Percentiles rank a stretch among this genome's conserved stretches.
phyloP scores from a whole-genome alignment of 2,797 vertebrate genomes.

The Scolopax rusticola region DNA sequence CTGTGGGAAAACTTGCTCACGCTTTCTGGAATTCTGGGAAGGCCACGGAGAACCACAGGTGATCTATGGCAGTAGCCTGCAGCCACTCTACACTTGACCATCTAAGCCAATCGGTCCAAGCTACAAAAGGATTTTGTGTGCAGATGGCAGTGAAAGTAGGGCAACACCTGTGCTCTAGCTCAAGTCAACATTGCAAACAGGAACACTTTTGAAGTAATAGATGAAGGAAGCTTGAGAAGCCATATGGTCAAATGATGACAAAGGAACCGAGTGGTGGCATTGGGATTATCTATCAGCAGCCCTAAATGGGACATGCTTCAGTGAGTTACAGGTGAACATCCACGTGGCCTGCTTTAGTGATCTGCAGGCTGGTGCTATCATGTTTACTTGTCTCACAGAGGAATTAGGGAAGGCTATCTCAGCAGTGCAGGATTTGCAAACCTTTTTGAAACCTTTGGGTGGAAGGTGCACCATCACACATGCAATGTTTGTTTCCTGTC shows the following conservation, averaged over 20 bases:
- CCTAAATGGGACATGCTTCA: rapidly evolving
- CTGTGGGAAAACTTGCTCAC: neutral
- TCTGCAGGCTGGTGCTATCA: neutral
- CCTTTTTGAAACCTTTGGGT: neutral
- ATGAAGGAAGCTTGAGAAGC: neutral
- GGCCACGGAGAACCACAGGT: neutral
- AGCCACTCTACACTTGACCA: neutral
- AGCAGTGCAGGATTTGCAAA: neutral
- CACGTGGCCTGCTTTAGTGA: neutral
- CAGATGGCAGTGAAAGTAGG: slow-evolving; percentile 51
- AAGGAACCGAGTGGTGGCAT: neutral
- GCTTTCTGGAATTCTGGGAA: neutral
- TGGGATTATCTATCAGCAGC: neutral
- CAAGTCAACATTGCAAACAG: neutral
- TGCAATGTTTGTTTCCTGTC: neutral
- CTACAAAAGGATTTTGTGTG: neutral
- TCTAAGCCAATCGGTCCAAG: neutral
- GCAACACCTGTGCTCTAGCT: slow-evolving; percentile 45
- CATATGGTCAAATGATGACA: neutral
- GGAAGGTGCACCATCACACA: neutral
- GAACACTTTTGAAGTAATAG: neutral
- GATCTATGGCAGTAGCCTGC: neutral
- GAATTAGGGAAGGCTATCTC: neutral
- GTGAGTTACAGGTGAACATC: neutral
- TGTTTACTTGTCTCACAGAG: neutral